These are phyloP conservation scores for Glomeris marginata DNA, from an alignment of 2,888 invertebrate genomes.

Conservation along the genomic window DNA sequence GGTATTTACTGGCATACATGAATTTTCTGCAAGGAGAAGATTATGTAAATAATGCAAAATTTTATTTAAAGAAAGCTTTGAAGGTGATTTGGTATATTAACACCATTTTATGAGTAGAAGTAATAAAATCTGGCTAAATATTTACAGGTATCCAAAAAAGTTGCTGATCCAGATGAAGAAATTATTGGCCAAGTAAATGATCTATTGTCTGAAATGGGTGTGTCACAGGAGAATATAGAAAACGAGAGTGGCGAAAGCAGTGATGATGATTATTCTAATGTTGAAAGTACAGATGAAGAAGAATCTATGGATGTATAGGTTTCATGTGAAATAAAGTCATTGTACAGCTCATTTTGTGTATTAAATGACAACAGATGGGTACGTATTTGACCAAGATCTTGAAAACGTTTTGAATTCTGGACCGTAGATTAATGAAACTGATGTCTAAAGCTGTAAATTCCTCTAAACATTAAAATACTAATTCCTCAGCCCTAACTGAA, in stretches of 20 bases:
- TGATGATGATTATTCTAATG: slow-evolving; percentile 11
- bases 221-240: slow-evolving; percentile 11
- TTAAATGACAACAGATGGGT: too few relatives aligned
- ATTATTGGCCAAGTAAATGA: slow-evolving; percentile 26
- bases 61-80: slow-evolving; percentile 29
- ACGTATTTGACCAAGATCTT: too few relatives aligned
- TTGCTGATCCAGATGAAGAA: slow-evolving; percentile 25
- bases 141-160: slow-evolving; percentile 25
- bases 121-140: neutral
- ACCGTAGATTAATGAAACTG: too few relatives aligned
- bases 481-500: too few relatives aligned
- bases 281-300: slow-evolving; percentile 9
- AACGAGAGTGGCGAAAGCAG: slow-evolving; percentile 5
- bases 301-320: slow-evolving; percentile 2
- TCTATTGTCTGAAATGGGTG: slow-evolving; percentile 24
- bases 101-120: too few relatives aligned
- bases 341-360: too few relatives aligned
- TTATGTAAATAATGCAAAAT: slow-evolving; percentile 28
- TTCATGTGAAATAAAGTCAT: neutral
- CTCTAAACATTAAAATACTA: too few relatives aligned
- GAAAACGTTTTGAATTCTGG: too few relatives aligned
- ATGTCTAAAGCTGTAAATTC: too few relatives aligned
- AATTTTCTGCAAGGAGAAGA: slow-evolving; percentile 30
- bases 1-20: slow-evolving; percentile 34
- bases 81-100: slow-evolving; percentile 21